These are phyloP conservation scores for Polyergus mexicanus DNA, from an alignment of 1,140 invertebrate species.

Conservation along the genomic window DNA sequence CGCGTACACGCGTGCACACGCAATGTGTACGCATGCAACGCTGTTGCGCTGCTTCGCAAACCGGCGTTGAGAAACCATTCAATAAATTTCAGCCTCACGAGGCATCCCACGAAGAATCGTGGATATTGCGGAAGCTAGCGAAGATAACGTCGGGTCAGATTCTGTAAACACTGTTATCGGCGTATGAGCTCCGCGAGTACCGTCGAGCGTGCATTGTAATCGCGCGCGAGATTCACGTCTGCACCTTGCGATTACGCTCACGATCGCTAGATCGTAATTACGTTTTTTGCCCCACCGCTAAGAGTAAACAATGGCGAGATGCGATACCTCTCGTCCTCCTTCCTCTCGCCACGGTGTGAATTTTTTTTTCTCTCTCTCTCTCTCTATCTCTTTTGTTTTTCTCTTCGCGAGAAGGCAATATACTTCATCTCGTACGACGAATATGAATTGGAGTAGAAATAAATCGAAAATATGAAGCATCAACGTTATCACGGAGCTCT, in stretches of 20 bases:
- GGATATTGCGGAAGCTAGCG: slow-evolving; percentile 70
- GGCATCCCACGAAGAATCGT: slow-evolving; percentile 63
- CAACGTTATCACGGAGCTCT: slow-evolving; percentile 9
- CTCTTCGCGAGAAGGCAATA: background rate
- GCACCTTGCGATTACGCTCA: slow-evolving; percentile 55
- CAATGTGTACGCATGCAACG: background rate
- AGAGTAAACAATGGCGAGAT: slow-evolving; percentile 42
- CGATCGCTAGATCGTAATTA: slow-evolving; percentile 58
- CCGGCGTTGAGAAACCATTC: slow-evolving; percentile 56
- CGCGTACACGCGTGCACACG: background rate
- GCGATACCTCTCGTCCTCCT: background rate
- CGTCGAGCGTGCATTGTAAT: slow-evolving; percentile 63
- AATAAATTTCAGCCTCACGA: slow-evolving; percentile 51
- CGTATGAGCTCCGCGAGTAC: slow-evolving; percentile 52
- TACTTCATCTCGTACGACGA: background rate
- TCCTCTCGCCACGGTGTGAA: background rate
- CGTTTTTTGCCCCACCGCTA: slow-evolving; percentile 35
- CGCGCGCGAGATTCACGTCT: slow-evolving; percentile 43
- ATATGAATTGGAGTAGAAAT: slow-evolving; percentile 55
- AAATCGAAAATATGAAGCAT: slow-evolving; percentile 39
- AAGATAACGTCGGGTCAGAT: slow-evolving; percentile 69
- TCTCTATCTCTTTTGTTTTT: too few relatives aligned
- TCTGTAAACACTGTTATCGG: slow-evolving; percentile 72
- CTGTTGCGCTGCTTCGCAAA: background rate
- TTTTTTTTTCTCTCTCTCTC: background rate